Conservation (phyloP, 2,888 invertebrate species). For the Papilio protenor region DNA sequence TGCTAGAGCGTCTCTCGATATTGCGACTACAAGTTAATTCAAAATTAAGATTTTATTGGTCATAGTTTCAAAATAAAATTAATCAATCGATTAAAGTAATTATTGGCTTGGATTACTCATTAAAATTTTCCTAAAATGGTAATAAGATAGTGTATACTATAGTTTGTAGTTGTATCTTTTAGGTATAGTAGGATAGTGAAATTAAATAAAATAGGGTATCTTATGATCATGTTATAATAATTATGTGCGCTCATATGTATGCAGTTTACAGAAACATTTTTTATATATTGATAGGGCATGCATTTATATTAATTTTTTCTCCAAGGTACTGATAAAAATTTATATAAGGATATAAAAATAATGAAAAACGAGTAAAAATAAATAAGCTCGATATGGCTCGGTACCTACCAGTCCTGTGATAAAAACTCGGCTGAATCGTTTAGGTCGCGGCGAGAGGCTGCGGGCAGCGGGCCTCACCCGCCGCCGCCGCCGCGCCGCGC, state of each 20-base stretch:
- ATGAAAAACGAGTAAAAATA: conserved; percentile 67
- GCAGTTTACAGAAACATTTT: background rate
- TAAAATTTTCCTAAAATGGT: background rate
- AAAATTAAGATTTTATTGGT: conserved; percentile 44
- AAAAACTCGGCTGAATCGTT: conserved; percentile 79
- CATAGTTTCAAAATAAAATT: background rate
- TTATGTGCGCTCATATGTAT: background rate
- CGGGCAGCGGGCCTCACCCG: conserved; percentile 61
- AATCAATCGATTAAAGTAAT: background rate
- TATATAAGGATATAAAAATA: conserved; percentile 51
- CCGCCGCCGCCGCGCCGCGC: conserved; percentile 58
- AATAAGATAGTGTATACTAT: background rate
- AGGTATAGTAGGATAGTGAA: too few species aligned
- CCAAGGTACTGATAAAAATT: conserved; percentile 45
- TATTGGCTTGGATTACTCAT: background rate
- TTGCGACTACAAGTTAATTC: conserved; percentile 58
- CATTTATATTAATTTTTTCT: conserved; percentile 45
- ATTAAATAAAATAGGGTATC: too few species aligned
- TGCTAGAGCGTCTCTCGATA: conserved; percentile 61
- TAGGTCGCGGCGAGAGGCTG: conserved; percentile 73
- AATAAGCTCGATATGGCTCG: conserved; percentile 76
- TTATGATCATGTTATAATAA: too few species aligned
- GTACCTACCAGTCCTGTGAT: conserved; percentile 65
- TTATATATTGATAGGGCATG: background rate
- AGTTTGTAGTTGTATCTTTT: background rate